A percentile compares a stretch with the other conserved stretches of the same genome.
Conservation (phyloP, 2,888 invertebrate species). For the Chrysodeixis includens region DNA sequence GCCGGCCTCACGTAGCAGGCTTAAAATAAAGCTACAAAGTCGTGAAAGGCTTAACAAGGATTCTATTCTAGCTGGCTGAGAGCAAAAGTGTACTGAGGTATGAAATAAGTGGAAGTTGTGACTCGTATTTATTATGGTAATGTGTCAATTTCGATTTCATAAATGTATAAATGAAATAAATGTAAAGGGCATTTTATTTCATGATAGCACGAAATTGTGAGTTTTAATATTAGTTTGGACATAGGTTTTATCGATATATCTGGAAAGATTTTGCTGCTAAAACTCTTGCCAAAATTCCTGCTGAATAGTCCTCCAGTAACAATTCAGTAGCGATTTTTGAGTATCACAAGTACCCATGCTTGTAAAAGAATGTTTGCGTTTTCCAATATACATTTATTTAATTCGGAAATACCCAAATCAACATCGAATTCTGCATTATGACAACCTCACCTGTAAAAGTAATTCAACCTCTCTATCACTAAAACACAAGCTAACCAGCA, state of each 20-base stretch:
- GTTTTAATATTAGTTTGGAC: no score
- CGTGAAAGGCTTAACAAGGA: not conserved
- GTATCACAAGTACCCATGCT: no score
- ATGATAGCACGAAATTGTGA: no score
- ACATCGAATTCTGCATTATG: not conserved
- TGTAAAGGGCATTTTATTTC: no score
- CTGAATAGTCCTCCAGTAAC: no score
- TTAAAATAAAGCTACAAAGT: not conserved
- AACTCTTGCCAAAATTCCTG: no score
- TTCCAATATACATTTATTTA: not conserved
- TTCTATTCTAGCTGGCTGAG: not conserved
- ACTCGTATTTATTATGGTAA: no score
- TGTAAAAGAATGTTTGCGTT: not conserved
- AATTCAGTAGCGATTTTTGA: no score
- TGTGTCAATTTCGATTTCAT: no score
- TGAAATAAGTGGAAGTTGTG: not conserved
- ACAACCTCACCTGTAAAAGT: not conserved
- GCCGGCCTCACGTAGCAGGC: slow-evolving; percentile 4
- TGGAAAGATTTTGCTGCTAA: no score
- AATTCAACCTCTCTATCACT: not conserved
- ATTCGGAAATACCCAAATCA: not conserved
- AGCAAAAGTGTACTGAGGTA: not conserved
- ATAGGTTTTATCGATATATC: no score
- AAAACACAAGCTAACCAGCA: not conserved
- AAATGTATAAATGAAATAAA: no score